Evolutionary conservation across 2,113 vertebrate genomes (phyloP).

Genomic region (Syngnathoides biaculeatus): DNA sequence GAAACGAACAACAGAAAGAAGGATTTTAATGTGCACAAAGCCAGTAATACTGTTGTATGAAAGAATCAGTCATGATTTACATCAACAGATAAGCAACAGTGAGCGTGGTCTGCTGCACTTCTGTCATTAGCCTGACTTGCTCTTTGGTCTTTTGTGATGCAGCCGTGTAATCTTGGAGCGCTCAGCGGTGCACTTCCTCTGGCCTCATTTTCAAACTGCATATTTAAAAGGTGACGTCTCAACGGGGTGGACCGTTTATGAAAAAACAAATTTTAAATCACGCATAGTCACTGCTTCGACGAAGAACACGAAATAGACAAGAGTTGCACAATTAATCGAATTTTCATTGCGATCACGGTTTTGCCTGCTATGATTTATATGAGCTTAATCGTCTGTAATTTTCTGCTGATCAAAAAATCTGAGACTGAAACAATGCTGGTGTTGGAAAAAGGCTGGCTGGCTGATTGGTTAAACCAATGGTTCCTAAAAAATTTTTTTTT

Average conservation of each 20-base stretch:
- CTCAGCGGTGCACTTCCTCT: conserved; percentile 25
- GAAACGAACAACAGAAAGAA: neutral
- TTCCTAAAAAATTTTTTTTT: too few species aligned
- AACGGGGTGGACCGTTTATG: neutral
- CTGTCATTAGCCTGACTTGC: conserved; percentile 15
- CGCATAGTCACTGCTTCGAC: neutral
- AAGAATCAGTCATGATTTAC: neutral
- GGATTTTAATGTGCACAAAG: neutral
- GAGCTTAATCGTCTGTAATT: too few species aligned
- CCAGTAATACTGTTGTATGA: neutral
- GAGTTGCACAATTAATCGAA: neutral
- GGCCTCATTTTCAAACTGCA: conserved; percentile 25
- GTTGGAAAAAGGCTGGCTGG: too few species aligned
- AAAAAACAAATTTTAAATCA: neutral
- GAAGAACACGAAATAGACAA: neutral
- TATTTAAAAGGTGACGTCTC: conserved; percentile 19
- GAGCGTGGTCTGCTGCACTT: conserved; percentile 18
- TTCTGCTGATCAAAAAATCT: too few species aligned
- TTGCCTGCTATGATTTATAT: too few species aligned
- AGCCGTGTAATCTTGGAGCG: conserved; percentile 27
- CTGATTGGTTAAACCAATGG: too few species aligned
- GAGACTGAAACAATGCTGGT: too few species aligned
- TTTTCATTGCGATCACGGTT: too few species aligned
- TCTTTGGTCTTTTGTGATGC: conserved; percentile 24
- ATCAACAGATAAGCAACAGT: neutral